A percentile compares a stretch with the other conserved stretches of the same genome.
Evolutionary conservation across 2,888 invertebrate genomes (phyloP).

Genomic region (Lepidocyrtinus sp.): DNA sequence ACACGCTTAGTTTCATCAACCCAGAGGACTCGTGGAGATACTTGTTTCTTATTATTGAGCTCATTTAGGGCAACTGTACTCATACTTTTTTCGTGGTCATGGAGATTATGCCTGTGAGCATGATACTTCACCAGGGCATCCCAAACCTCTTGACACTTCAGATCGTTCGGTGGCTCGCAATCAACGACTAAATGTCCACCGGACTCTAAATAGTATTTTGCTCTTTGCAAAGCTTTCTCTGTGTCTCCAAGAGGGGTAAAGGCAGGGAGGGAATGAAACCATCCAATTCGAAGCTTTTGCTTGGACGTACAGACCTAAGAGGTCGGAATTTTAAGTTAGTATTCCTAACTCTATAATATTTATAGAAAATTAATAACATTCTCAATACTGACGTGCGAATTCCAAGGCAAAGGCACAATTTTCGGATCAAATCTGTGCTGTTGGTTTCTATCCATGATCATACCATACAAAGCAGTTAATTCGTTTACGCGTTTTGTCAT

Average conservation of each 20-base stretch:
- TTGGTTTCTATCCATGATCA: constrained; percentile 41
- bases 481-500: constrained; percentile 51
- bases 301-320: constrained; percentile 49
- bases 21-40: constrained; percentile 42
- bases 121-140: constrained; percentile 40
- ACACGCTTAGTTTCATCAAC: constrained; percentile 34
- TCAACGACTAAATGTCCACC: constrained; percentile 54
- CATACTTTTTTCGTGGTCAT: constrained; percentile 19
- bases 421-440: constrained; percentile 54
- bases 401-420: constrained; percentile 61
- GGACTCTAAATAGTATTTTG: constrained; percentile 46
- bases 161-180: constrained; percentile 49
- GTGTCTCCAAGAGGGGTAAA: constrained; percentile 57
- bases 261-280: constrained; percentile 29
- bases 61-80: too few relatives aligned
- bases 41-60: neutral
- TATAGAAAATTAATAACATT: too few relatives aligned
- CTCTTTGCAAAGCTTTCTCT: constrained; percentile 32
- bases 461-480: constrained; percentile 37
- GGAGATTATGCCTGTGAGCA: constrained; percentile 22
- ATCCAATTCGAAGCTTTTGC: constrained; percentile 59
- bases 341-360: too few relatives aligned
- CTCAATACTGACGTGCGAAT: constrained; percentile 51
- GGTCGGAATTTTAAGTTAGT: too few relatives aligned
- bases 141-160: constrained; percentile 50